Percentiles rank a stretch among this genome's conserved stretches.
phyloP scores from a whole-genome alignment of 2,113 vertebrate species.

The Australoheros scitulus region DNA sequence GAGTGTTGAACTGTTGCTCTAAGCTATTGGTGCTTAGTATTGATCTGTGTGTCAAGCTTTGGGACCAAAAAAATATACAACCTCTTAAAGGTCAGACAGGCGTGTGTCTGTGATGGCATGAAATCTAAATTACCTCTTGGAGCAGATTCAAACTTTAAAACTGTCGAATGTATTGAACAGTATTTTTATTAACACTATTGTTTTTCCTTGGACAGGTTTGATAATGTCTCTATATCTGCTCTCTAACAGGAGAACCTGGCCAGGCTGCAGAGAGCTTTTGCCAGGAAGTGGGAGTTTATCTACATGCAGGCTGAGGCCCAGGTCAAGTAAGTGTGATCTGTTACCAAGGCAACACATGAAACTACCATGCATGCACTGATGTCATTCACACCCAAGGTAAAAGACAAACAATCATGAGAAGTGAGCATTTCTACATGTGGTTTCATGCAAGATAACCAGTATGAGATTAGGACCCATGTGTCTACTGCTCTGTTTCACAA shows the following conservation, averaged over 20 bases:
- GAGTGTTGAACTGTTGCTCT: slow-evolving; percentile 71
- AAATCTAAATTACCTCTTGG: not conserved
- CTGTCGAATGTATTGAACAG: not conserved
- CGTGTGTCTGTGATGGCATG: not conserved
- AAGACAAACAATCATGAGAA: not conserved
- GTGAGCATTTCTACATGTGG: not conserved
- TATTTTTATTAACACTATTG: not conserved
- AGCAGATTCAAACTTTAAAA: not conserved
- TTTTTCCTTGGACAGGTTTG: not conserved
- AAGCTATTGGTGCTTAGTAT: slow-evolving; percentile 23
- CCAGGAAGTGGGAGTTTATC: slow-evolving; percentile 99
- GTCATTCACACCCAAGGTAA: slow-evolving; percentile 9
- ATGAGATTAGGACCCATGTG: not conserved
- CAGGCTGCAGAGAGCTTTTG: slow-evolving; percentile 96
- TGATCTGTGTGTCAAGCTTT: slow-evolving; percentile 34
- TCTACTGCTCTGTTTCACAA: not conserved
- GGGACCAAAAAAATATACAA: not conserved
- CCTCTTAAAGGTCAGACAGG: slow-evolving; percentile 25
- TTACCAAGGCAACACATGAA: slow-evolving; percentile 55
- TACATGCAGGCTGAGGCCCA: slow-evolving; percentile 99
- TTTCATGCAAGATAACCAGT: not conserved
- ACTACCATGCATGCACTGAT: not conserved
- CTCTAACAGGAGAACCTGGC: slow-evolving; percentile 93
- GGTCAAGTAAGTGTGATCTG: slow-evolving; percentile 92
- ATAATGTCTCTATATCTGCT: not conserved